Evolutionary conservation across 1,140 invertebrate species (phyloP).

Genomic region (Tetramorium simillimum): DNA sequence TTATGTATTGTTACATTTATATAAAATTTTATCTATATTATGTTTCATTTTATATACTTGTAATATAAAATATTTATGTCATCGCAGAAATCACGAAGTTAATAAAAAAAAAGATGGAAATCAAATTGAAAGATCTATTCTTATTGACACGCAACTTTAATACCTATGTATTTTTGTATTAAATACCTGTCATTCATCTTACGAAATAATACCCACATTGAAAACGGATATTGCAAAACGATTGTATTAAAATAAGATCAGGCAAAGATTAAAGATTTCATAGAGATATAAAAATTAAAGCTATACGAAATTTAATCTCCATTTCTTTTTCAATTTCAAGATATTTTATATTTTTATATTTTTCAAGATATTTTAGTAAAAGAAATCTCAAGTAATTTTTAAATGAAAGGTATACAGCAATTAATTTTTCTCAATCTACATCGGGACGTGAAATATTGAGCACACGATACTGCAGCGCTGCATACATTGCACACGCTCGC

Average conservation of each 20-base stretch:
- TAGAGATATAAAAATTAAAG: not conserved
- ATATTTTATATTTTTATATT: too few relatives aligned
- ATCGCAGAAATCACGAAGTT: not conserved
- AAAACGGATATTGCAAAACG: too few relatives aligned
- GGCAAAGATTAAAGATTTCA: not conserved
- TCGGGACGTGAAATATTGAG: constrained; percentile 21
- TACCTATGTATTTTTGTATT: too few relatives aligned
- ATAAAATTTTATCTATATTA: too few relatives aligned
- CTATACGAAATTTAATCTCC: not conserved
- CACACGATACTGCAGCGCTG: not conserved
- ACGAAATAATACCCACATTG: too few relatives aligned
- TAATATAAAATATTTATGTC: not conserved
- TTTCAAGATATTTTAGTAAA: not conserved
- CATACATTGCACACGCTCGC: not conserved
- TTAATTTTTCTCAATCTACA: constrained; percentile 24
- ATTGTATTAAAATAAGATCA: not conserved
- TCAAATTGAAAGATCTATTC: too few relatives aligned
- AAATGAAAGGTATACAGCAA: not conserved
- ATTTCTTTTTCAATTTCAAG: not conserved
- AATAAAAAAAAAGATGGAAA: not conserved
- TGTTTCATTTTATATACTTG: too few relatives aligned
- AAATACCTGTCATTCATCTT: too few relatives aligned
- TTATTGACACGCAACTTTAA: too few relatives aligned
- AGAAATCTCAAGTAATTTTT: not conserved
- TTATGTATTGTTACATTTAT: too few relatives aligned